Evolutionary conservation across 1,140 invertebrate species (phyloP).

Genomic region (Penaeus japonicus): DNA sequence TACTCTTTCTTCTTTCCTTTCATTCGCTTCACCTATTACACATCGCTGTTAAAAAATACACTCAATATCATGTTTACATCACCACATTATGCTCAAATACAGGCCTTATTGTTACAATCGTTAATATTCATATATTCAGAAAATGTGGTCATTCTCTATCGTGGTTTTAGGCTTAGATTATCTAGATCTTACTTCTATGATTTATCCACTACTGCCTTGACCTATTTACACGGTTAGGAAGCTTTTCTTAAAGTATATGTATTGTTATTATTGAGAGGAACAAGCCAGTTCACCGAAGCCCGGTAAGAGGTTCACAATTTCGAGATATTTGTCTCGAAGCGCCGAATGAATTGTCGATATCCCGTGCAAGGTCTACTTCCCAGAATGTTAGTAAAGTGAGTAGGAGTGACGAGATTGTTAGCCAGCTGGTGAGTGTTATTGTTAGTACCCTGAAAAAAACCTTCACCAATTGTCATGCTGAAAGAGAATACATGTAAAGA

Average conservation of each 20-base stretch:
- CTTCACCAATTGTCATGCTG: conserved; percentile 9
- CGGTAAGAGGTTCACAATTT: not conserved
- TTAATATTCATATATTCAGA: too few relatives aligned
- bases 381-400: conserved; percentile 17
- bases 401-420: not conserved
- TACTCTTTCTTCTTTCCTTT: too few relatives aligned
- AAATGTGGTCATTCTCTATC: too few relatives aligned
- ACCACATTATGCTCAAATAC: too few relatives aligned
- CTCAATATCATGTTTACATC: too few relatives aligned
- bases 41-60: too few relatives aligned
- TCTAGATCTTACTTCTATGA: not conserved
- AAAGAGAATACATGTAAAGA: not conserved
- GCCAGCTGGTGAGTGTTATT: not conserved
- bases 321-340: too few relatives aligned
- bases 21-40: too few relatives aligned
- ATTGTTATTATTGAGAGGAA: not conserved
- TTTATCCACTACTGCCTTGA: conserved; percentile 12
- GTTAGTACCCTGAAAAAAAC: not conserved
- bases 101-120: too few relatives aligned
- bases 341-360: not conserved
- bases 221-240: conserved; percentile 37
- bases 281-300: not conserved
- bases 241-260: not conserved
- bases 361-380: conserved; percentile 40
- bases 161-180: not conserved